Conservation (phyloP, 2,888 invertebrate species). For the Epirrhoe alternata region DNA sequence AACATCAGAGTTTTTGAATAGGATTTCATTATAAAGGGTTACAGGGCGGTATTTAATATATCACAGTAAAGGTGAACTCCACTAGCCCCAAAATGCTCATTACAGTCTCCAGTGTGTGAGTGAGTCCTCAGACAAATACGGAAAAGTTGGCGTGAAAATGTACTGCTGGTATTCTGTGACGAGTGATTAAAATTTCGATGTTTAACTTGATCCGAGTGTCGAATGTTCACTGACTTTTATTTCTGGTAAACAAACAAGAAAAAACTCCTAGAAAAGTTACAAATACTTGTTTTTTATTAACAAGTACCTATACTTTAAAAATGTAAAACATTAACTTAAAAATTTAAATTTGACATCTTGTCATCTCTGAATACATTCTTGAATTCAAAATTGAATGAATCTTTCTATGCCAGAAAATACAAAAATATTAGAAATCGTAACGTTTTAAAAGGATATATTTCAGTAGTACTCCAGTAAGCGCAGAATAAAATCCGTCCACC, state of each 20-base stretch:
- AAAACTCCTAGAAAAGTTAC: background rate
- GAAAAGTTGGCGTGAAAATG: conserved; percentile 20
- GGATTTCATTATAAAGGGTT: too few relatives aligned
- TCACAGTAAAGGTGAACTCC: too few relatives aligned
- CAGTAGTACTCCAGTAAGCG: background rate
- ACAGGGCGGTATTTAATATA: too few relatives aligned
- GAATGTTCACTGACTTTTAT: conserved; percentile 14
- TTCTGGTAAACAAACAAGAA: background rate
- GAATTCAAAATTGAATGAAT: too few relatives aligned
- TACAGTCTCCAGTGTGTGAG: background rate
- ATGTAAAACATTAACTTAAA: too few relatives aligned
- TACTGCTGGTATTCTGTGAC: conserved; percentile 15
- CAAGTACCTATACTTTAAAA: background rate
- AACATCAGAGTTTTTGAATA: too few relatives aligned
- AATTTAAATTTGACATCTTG: too few relatives aligned
- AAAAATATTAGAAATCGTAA: background rate
- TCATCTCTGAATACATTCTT: too few relatives aligned
- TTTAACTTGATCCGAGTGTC: conserved; percentile 15
- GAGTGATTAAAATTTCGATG: conserved; percentile 8
- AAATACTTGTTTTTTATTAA: too few relatives aligned
- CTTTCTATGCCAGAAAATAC: too few relatives aligned
- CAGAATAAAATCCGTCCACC: background rate
- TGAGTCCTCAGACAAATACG: conserved; percentile 7
- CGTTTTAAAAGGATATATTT: background rate
- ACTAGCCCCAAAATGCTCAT: too few relatives aligned